phyloP scores from a whole-genome alignment of 2,888 invertebrate species.

The Graphium colonna region DNA sequence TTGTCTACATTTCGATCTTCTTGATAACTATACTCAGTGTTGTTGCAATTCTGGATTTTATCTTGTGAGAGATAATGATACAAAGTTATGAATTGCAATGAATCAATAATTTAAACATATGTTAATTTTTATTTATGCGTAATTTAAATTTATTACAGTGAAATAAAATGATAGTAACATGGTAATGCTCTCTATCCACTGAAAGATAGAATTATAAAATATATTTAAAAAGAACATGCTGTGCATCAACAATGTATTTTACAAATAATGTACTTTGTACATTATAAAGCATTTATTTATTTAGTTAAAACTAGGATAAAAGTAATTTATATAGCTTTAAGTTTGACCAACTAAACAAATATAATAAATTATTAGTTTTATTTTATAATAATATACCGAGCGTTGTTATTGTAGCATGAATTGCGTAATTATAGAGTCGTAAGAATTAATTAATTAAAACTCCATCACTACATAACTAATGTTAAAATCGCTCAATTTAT shows the following conservation, averaged over 20 bases:
- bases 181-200: background rate
- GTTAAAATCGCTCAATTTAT: slow-evolving; percentile 36
- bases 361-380: slow-evolving; percentile 1
- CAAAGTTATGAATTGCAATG: too few species aligned
- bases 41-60: too few species aligned
- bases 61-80: too few species aligned
- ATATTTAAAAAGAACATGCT: background rate
- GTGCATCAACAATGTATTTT: background rate
- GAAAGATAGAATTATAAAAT: background rate
- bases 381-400: slow-evolving; percentile 15
- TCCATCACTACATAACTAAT: slow-evolving; percentile 15
- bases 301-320: slow-evolving; percentile 35
- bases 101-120: too few species aligned
- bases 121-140: too few species aligned
- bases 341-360: slow-evolving; percentile 37
- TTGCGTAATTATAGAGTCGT: background rate
- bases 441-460: background rate
- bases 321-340: slow-evolving; percentile 50
- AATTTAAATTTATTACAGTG: background rate
- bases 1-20: too few species aligned
- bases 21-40: too few species aligned
- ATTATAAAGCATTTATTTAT: slow-evolving; percentile 67
- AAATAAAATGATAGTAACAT: background rate
- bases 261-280: slow-evolving; percentile 40
- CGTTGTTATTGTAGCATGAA: background rate